Conservation (phyloP, 2,888 invertebrate species). For the Parasteatoda lunata region DNA sequence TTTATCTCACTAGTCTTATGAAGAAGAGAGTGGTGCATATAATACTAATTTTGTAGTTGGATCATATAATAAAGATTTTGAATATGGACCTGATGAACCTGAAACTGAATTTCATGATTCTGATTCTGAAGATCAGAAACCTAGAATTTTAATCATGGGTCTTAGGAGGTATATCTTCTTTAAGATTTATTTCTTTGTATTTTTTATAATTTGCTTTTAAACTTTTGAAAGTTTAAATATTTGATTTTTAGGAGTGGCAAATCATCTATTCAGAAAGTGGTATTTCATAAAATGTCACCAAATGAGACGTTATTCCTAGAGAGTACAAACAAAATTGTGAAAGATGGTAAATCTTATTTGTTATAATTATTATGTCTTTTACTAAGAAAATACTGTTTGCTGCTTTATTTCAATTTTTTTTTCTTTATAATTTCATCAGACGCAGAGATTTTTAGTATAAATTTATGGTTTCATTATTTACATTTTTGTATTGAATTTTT, state of each 20-base stretch:
- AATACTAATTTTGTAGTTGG: conserved; percentile 77
- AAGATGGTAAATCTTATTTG: conserved; percentile 80
- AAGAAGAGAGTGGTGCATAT: conserved; percentile 69
- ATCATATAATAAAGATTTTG: conserved; percentile 93
- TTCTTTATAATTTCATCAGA: not conserved
- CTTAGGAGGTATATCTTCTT: conserved; percentile 83
- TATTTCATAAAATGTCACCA: conserved; percentile 99
- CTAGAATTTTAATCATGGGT: conserved; percentile 95
- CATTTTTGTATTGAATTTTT: no score
- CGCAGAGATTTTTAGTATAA: no score
- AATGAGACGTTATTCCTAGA: conserved; percentile 99
- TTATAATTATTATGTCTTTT: not conserved
- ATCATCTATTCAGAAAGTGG: conserved; percentile 99
- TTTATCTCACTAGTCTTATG: conserved; percentile 60
- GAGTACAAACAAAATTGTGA: conserved; percentile 98
- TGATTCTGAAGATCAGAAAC: conserved; percentile 82
- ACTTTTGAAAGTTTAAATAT: not conserved
- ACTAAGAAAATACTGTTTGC: not conserved
- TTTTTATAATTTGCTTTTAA: not conserved
- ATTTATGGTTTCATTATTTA: no score
- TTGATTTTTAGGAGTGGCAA: conserved; percentile 90
- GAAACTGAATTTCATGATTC: conserved; percentile 72
- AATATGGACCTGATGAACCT: conserved; percentile 88
- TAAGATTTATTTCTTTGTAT: not conserved
- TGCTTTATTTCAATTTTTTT: not conserved